phyloP scores from a whole-genome alignment of 1,140 invertebrate species.

The Matsumurasca onukii region DNA sequence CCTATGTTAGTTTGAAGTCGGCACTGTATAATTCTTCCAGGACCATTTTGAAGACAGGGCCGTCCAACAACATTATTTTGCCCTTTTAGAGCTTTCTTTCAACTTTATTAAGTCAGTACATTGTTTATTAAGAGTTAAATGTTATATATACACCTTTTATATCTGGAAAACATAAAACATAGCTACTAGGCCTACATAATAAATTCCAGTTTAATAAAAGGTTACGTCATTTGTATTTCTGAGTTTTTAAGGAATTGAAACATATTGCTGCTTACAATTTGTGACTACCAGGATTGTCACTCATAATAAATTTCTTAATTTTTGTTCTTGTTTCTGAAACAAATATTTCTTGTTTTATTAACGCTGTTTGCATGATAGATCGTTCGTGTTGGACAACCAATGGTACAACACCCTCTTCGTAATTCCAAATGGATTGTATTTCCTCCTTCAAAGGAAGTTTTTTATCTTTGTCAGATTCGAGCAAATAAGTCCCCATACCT shows the following conservation, averaged over 20 bases:
- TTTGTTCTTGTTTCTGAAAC: slow-evolving; percentile 9
- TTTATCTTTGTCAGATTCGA: not conserved
- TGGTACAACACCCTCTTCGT: not conserved
- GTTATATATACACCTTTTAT: too few species aligned
- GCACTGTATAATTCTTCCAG: too few species aligned
- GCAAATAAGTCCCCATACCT: slow-evolving; percentile 3
- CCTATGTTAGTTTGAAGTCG: too few species aligned
- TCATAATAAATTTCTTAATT: not conserved
- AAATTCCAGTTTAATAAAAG: not conserved
- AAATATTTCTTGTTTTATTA: slow-evolving; percentile 1
- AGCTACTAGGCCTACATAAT: not conserved
- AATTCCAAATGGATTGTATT: not conserved
- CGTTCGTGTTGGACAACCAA: not conserved
- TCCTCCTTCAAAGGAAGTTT: too few species aligned
- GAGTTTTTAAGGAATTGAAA: not conserved
- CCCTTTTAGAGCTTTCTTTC: too few species aligned
- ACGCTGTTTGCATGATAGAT: not conserved
- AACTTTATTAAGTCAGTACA: too few species aligned
- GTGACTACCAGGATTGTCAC: not conserved
- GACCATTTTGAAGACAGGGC: too few species aligned
- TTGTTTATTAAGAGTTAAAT: too few species aligned
- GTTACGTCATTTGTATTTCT: not conserved
- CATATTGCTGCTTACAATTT: not conserved
- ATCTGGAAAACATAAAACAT: not conserved
- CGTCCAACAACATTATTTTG: too few species aligned